These are phyloP conservation scores for Caenorhabditis latens DNA, from an alignment of 1,140 invertebrate genomes.

Conservation along the genomic window DNA sequence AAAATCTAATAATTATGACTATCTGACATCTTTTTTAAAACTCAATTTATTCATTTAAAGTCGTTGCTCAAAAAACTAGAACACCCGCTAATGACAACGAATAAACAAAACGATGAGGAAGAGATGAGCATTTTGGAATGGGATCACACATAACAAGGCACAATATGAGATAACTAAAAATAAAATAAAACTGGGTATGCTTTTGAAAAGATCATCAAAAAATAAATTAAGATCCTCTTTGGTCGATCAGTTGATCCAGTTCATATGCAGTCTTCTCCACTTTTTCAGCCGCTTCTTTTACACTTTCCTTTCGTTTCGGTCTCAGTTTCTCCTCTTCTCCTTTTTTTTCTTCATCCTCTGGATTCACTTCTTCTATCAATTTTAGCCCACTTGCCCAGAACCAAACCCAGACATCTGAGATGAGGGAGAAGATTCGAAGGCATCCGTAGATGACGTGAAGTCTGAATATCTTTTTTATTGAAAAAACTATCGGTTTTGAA, in stretches of 20 bases:
- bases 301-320: conserved; percentile 32
- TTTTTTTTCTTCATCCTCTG: conserved; percentile 15
- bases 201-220: background rate
- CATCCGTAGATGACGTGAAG: conserved; percentile 72
- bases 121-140: conserved; percentile 47
- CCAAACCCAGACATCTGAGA: conserved; percentile 74
- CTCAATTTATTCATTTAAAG: background rate
- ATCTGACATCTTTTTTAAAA: no score
- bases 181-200: background rate
- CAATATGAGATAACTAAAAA: background rate
- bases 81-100: conserved; percentile 38
- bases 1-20: no score
- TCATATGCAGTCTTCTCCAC: conserved; percentile 42
- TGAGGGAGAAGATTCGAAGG: conserved; percentile 72
- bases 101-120: background rate
- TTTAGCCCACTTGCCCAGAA: conserved; percentile 75
- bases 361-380: conserved; percentile 68
- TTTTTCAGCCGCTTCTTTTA: conserved; percentile 13
- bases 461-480: conserved; percentile 58
- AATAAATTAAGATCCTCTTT: conserved; percentile 34
- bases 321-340: conserved; percentile 23
- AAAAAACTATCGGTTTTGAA: background rate
- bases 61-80: conserved; percentile 45
- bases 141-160: conserved; percentile 48
- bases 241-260: conserved; percentile 29